A percentile compares a stretch with the other conserved stretches of the same genome.
Conservation (phyloP, 2,888 invertebrate genomes). For the Nymphalis polychloros region DNA sequence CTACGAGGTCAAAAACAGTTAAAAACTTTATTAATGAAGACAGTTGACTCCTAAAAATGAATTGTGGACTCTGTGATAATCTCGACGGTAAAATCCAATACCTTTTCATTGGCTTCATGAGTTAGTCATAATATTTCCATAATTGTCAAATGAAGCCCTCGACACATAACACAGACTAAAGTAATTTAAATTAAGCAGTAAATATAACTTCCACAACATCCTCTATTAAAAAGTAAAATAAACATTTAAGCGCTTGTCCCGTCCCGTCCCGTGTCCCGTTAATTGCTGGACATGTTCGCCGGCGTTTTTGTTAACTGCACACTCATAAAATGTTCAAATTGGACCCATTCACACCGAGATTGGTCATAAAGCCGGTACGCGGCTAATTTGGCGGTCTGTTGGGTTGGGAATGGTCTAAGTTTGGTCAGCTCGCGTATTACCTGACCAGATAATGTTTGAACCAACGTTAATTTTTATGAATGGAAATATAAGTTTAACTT, state of each 20-base stretch:
- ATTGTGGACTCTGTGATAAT: no score
- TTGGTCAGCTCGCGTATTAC: slow-evolving; percentile 1
- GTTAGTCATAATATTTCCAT: no score
- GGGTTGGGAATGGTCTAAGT: slow-evolving; percentile 4
- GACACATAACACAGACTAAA: no score
- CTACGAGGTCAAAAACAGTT: no score
- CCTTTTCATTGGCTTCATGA: no score
- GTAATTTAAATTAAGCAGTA: no score
- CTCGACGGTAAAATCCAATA: no score
- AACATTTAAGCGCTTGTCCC: not conserved
- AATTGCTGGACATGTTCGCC: slow-evolving; percentile 10
- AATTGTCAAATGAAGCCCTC: no score
- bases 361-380: slow-evolving; percentile 45
- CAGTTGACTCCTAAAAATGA: no score
- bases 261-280: slow-evolving; percentile 1
- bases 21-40: no score
- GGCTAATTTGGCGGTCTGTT: slow-evolving; percentile 38
- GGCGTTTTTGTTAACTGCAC: slow-evolving; percentile 23
- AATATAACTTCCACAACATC: not conserved
- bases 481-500: not conserved
- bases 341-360: slow-evolving; percentile 43
- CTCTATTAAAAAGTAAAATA: slow-evolving; percentile 1
- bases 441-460: slow-evolving; percentile 16
- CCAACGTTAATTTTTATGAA: slow-evolving; percentile 5
- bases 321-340: slow-evolving; percentile 41